phyloP scores from a whole-genome alignment of 1,140 invertebrate genomes.

The Sycobia sp. region DNA sequence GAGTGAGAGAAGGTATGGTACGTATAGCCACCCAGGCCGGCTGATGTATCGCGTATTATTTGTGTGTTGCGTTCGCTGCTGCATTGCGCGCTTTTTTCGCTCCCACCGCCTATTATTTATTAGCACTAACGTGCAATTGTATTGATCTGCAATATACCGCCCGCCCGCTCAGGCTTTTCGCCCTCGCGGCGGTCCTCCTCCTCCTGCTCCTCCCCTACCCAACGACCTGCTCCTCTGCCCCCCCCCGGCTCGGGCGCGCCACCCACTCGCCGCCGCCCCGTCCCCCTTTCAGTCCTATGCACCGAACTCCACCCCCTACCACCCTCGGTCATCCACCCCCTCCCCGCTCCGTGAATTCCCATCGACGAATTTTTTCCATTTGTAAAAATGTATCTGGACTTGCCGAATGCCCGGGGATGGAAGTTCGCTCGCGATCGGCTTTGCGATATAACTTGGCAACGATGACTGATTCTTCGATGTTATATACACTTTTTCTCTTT shows the following conservation, averaged over 20 bases:
- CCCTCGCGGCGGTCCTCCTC: conserved; percentile 35
- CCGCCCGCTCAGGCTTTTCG: conserved; percentile 45
- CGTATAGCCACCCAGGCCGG: conserved; percentile 53
- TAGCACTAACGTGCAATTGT: conserved; percentile 65
- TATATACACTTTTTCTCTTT: conserved; percentile 22
- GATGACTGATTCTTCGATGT: conserved; percentile 56
- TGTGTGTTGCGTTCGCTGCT: conserved; percentile 62
- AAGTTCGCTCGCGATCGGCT: conserved; percentile 54
- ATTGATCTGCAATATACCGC: conserved; percentile 63
- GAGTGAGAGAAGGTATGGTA: conserved; percentile 44
- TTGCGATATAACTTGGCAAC: conserved; percentile 50
- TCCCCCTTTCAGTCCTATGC: conserved; percentile 23
- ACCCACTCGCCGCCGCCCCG: neutral
- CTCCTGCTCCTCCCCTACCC: conserved; percentile 23
- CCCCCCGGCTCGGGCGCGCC: conserved; percentile 3
- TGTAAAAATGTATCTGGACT: conserved; percentile 61
- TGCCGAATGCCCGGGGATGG: conserved; percentile 54
- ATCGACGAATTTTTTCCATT: conserved; percentile 61
- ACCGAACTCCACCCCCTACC: too few relatives aligned
- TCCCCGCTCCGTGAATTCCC: conserved; percentile 39
- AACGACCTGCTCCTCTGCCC: conserved; percentile 15
- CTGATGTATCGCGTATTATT: conserved; percentile 64
- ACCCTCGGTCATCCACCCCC: neutral
- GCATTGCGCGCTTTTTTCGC: conserved; percentile 63
- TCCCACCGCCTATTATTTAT: conserved; percentile 64